phyloP scores from a whole-genome alignment of 1,140 invertebrate species.

The Brachionus rubens region DNA sequence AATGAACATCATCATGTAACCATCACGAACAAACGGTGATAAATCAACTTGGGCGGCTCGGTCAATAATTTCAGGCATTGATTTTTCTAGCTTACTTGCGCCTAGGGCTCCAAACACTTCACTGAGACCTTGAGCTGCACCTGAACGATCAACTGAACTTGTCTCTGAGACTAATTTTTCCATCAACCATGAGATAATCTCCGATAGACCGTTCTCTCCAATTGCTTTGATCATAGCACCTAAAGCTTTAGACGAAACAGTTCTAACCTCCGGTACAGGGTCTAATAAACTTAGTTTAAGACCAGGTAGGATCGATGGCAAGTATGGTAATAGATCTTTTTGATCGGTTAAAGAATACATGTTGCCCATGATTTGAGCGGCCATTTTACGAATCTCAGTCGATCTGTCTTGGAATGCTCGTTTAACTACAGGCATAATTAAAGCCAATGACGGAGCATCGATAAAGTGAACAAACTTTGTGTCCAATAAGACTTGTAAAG shows the following conservation, averaged over 20 bases:
- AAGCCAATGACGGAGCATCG: slow-evolving; percentile 91
- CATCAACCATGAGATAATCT: slow-evolving; percentile 89
- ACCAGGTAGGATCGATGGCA: slow-evolving; percentile 92
- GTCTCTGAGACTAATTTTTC: slow-evolving; percentile 91
- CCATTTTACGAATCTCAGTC: slow-evolving; percentile 96
- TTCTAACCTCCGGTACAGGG: slow-evolving; percentile 91
- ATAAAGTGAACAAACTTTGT: slow-evolving; percentile 99
- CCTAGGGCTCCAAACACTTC: slow-evolving; percentile 91
- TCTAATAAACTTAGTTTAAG: slow-evolving; percentile 91
- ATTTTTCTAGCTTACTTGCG: slow-evolving; percentile 84
- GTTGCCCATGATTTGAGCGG: slow-evolving; percentile 94
- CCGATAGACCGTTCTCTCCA: slow-evolving; percentile 87
- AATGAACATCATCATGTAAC: slow-evolving; percentile 99
- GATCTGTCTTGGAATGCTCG: slow-evolving; percentile 92
- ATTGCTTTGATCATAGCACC: slow-evolving; percentile 92
- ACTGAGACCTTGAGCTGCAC: slow-evolving; percentile 88
- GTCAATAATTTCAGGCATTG: slow-evolving; percentile 96
- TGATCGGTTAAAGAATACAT: slow-evolving; percentile 99
- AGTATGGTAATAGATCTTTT: slow-evolving; percentile 92
- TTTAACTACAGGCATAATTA: slow-evolving; percentile 98
- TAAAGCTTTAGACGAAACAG: slow-evolving; percentile 84
- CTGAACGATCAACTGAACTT: slow-evolving; percentile 89
- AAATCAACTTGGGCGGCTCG: slow-evolving; percentile 84
- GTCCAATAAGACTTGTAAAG: slow-evolving; percentile 82
- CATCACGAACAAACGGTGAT: slow-evolving; percentile 94